phyloP scores from a whole-genome alignment of 2,113 vertebrate genomes.

The Centrocercus urophasianus region DNA sequence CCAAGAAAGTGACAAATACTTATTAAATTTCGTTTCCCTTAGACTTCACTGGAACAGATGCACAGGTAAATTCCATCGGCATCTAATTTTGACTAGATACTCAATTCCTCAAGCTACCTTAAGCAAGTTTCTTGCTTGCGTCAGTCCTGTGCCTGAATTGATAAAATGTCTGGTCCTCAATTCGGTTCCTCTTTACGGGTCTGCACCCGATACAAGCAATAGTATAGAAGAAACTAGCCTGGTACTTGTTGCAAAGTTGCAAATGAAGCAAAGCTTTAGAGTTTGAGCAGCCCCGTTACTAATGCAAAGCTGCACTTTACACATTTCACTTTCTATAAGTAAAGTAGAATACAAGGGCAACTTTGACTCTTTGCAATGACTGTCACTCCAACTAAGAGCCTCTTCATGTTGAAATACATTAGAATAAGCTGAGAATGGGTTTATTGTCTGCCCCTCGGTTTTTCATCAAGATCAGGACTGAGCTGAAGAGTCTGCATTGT shows the following conservation, averaged over 20 bases:
- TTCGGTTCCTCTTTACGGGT: neutral
- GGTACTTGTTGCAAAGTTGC: neutral
- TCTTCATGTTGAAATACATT: neutral
- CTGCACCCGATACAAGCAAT: neutral
- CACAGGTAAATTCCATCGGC: neutral
- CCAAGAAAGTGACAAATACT: neutral
- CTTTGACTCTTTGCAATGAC: neutral
- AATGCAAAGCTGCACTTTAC: neutral
- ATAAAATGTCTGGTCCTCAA: neutral
- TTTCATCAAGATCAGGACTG: slow-evolving; percentile 11
- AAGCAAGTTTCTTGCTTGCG: neutral
- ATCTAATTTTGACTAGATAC: neutral
- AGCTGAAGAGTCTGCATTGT: neutral
- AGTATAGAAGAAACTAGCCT: neutral
- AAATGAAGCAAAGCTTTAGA: no score
- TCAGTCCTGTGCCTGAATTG: neutral
- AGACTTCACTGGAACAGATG: neutral
- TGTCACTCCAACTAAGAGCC: neutral
- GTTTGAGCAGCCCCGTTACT: neutral
- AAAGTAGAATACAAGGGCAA: neutral
- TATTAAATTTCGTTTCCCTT: neutral
- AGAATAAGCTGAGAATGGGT: neutral
- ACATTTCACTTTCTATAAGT: neutral
- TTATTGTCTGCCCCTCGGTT: neutral
- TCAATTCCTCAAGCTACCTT: neutral